These are phyloP conservation scores for Cryptosula pallasiana DNA, from an alignment of 2,888 invertebrate genomes.

Conservation along the genomic window DNA sequence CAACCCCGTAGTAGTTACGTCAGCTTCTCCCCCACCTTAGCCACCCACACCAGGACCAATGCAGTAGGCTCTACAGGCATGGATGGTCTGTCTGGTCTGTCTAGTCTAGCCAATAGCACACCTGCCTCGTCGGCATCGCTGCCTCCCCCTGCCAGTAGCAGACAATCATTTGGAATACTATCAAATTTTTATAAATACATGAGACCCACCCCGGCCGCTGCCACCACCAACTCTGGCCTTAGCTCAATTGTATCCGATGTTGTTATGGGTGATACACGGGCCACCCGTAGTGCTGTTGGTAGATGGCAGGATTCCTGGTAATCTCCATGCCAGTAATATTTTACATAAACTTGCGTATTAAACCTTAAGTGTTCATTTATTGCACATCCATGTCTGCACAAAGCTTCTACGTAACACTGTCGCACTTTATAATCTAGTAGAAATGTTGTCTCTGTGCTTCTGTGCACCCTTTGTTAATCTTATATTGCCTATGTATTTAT, in stretches of 20 bases:
- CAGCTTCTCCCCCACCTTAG: neutral
- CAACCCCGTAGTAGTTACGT: neutral
- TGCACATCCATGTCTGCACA: no score
- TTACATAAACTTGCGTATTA: slow-evolving; percentile 30
- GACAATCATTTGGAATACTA: neutral
- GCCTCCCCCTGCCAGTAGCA: neutral
- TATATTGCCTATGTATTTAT: no score
- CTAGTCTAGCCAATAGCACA: no score
- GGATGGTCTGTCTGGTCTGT: no score
- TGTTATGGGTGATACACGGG: neutral
- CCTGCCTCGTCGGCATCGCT: neutral
- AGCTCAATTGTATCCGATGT: slow-evolving; percentile 13
- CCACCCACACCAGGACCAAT: neutral
- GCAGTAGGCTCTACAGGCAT: neutral
- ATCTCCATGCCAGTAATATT: no score
- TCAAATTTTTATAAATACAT: neutral
- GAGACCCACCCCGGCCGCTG: neutral
- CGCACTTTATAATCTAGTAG: no score
- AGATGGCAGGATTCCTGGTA: slow-evolving; percentile 9
- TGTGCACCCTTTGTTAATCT: no score
- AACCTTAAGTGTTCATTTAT: no score
- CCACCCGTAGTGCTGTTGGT: neutral
- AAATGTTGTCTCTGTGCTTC: no score
- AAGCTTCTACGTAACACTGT: no score
- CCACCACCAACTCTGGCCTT: neutral